Percentiles rank a stretch among this genome's conserved stretches.
Evolutionary conservation across 2,113 vertebrate genomes (phyloP).

Genomic region (Mesitornis unicolor): DNA sequence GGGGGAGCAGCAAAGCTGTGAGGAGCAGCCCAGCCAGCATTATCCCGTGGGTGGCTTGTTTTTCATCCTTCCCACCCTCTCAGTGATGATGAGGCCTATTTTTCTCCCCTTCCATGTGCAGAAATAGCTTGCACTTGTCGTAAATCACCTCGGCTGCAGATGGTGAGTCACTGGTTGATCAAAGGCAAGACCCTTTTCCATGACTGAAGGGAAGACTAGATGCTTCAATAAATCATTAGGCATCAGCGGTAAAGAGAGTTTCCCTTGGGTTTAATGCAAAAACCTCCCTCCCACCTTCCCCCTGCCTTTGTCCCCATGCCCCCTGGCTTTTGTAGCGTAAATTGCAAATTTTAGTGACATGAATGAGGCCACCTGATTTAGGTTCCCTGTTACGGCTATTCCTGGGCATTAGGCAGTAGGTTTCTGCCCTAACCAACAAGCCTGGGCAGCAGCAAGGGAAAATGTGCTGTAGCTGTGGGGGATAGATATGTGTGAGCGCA

Average conservation of each 20-base stretch:
- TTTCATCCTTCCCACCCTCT: slow-evolving; percentile 1
- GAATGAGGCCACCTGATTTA: background rate
- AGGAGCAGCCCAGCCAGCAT: background rate
- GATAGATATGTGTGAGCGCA: background rate
- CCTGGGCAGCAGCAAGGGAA: background rate
- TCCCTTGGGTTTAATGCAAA: background rate
- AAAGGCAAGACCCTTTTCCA: slow-evolving; percentile 42
- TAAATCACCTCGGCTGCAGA: slow-evolving; percentile 49
- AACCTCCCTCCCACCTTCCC: background rate
- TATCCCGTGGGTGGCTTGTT: background rate
- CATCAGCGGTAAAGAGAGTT: background rate
- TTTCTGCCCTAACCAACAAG: background rate
- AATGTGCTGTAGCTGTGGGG: background rate
- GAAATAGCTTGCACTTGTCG: slow-evolving; percentile 40
- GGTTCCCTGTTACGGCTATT: background rate
- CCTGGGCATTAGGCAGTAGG: background rate
- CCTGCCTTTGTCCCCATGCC: background rate
- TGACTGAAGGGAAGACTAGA: background rate
- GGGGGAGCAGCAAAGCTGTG: background rate
- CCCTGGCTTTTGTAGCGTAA: background rate
- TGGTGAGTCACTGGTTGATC: slow-evolving; percentile 59
- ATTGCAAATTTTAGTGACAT: background rate
- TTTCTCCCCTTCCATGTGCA: slow-evolving; percentile 23
- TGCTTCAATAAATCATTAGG: slow-evolving; percentile 16
- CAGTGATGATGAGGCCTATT: background rate